These are phyloP conservation scores for Bettongia penicillata DNA, from an alignment of 2,113 vertebrate species.

Conservation along the genomic window DNA sequence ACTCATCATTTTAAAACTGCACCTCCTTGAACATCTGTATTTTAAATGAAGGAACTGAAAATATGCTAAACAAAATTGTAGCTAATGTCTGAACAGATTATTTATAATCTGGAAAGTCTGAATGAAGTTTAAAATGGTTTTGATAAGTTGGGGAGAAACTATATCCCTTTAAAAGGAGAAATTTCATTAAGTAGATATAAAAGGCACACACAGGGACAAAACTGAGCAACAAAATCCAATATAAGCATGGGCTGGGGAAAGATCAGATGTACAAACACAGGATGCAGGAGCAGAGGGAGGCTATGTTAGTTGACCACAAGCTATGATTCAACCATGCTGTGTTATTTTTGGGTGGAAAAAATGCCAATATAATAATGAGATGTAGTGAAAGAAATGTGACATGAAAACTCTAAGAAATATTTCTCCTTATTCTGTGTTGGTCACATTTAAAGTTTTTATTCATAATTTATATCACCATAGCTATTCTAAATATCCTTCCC, in stretches of 20 bases:
- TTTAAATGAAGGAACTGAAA: slow-evolving; percentile 5
- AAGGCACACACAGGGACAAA: neutral
- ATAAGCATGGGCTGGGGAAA: neutral
- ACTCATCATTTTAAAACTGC: neutral
- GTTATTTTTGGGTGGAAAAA: neutral
- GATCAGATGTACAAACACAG: neutral
- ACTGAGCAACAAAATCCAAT: neutral
- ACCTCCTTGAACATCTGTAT: neutral
- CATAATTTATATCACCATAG: neutral
- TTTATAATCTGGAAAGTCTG: neutral
- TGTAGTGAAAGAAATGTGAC: neutral
- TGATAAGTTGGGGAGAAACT: neutral
- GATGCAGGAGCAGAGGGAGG: neutral
- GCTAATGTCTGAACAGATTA: neutral
- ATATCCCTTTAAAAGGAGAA: neutral
- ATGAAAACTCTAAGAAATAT: rapidly evolving
- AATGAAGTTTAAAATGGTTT: slow-evolving; percentile 28
- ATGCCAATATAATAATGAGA: neutral
- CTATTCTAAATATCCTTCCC: neutral
- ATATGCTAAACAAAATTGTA: neutral
- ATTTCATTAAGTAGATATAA: neutral
- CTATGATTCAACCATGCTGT: neutral
- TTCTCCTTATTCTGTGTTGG: neutral
- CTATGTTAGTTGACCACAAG: neutral
- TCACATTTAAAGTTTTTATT: neutral